Conservation (phyloP, 2,888 invertebrate species). For the Caenorhabditis macrosperma region DNA sequence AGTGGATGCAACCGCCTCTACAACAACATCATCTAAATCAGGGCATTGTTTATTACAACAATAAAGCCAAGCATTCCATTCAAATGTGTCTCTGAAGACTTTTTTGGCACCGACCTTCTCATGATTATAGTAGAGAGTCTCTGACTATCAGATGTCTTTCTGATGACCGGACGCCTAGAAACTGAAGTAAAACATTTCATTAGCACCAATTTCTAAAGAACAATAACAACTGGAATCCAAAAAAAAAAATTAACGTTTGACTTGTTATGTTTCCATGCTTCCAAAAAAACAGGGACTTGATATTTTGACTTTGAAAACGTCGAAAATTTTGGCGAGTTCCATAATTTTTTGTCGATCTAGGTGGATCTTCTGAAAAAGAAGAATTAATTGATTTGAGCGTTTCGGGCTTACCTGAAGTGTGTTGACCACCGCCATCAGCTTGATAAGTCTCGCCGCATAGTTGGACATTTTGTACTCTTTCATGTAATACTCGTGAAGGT, state of each 20-base stretch:
- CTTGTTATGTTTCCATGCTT: neutral
- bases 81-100: no score
- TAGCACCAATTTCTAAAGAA: neutral
- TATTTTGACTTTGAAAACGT: conserved; percentile 55
- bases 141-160: no score
- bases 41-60: no score
- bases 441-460: conserved; percentile 65
- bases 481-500: conserved; percentile 61
- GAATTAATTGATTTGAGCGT: neutral
- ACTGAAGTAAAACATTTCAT: neutral
- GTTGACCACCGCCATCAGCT: conserved; percentile 64
- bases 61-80: no score
- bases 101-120: no score
- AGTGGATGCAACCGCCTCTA: no score
- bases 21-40: no score
- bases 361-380: conserved; percentile 42
- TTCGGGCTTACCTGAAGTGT: conserved; percentile 52
- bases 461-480: conserved; percentile 58
- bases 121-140: no score
- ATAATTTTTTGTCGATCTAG: conserved; percentile 44
- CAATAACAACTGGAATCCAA: neutral
- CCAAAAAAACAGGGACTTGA: conserved; percentile 33
- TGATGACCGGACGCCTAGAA: no score
- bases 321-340: conserved; percentile 56
- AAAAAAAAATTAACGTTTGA: no score